Base-by-base conservation (phyloP, 2,113 vertebrate species). In the Lasiurus cinereus region DNA sequence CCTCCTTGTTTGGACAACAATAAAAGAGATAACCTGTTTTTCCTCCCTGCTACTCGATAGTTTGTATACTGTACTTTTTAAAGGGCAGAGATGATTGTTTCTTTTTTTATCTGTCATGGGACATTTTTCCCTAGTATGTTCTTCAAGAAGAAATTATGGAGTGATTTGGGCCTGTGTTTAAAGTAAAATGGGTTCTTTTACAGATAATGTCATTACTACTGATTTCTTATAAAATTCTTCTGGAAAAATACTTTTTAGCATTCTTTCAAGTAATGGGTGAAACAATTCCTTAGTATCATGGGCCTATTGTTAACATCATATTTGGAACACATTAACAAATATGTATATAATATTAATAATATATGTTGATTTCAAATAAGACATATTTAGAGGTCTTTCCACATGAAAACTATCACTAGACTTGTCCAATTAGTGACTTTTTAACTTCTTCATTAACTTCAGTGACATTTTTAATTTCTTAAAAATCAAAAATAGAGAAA, bases 251-350 rank as follows among this genome's bases (percentile, higher is more conserved):
- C 27, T 14, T 82, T 74, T 93, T 66, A 88, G 67, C 70, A 52
- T 78, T 90, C 10, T 88, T 82, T 82, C 62, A 84, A 70, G 79
- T 94, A 94, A 64, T 31, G 8, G 24, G 39, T 62, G 64, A 91
- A 73, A 62, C 69, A 77, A 69, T 77, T 89, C 46, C 62, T 67
- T 84, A 76, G 21, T 80, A 33, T 87, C 64, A 78, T 79, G 39
- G 39, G 70, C 77, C 59, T 87, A 24, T 43, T 87, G 29, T 82
- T 66, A 94, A 83, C 54, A 69, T 67, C 56, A 29, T 76, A 36
- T 22, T 56, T 89, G 31, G 70, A 67, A 62, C 56, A 36, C n/a
- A 67, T n/a, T 79, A 39, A 74, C 29, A 83, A 83, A 39, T 88
- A 50, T 43, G 16, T 64, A 64, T 43, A 21, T 88, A 48, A 64